phyloP scores from a whole-genome alignment of 2,797 vertebrate species.

The Echiichthys vipera region DNA sequence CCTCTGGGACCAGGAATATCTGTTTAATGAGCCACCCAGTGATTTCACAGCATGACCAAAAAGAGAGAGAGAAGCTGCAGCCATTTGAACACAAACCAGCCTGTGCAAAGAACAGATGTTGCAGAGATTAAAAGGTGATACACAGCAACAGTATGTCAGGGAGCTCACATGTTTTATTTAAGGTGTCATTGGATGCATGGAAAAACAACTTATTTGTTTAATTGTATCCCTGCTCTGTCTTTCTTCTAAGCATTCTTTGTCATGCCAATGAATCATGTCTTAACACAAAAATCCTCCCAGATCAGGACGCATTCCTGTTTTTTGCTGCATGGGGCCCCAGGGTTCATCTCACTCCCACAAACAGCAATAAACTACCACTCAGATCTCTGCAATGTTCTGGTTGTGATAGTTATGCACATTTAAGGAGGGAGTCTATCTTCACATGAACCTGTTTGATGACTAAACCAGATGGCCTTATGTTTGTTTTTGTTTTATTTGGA shows the following conservation, averaged over 20 bases:
- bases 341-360: conserved; percentile 51
- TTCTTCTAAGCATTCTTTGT: conserved; percentile 30
- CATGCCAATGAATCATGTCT: conserved; percentile 54
- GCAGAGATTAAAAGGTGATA: conserved; percentile 11
- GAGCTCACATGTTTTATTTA: not conserved
- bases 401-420: not conserved
- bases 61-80: not conserved
- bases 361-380: conserved; percentile 18
- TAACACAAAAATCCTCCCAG: conserved; percentile 49
- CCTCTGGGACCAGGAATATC: not conserved
- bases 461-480: not conserved
- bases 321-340: conserved; percentile 52
- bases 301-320: conserved; percentile 63
- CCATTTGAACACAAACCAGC: conserved; percentile 4
- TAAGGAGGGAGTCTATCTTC: conserved; percentile 1
- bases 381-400: not conserved
- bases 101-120: conserved; percentile 30
- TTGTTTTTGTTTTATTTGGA: not conserved
- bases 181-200: not conserved
- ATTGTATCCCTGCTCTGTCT: not conserved
- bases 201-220: not conserved
- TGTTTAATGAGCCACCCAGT: not conserved
- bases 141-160: not conserved
- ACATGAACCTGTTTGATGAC: conserved; percentile 9
- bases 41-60: not conserved